Evolutionary conservation across 2,113 vertebrate species (phyloP).

Genomic region (Sebastes fasciatus): DNA sequence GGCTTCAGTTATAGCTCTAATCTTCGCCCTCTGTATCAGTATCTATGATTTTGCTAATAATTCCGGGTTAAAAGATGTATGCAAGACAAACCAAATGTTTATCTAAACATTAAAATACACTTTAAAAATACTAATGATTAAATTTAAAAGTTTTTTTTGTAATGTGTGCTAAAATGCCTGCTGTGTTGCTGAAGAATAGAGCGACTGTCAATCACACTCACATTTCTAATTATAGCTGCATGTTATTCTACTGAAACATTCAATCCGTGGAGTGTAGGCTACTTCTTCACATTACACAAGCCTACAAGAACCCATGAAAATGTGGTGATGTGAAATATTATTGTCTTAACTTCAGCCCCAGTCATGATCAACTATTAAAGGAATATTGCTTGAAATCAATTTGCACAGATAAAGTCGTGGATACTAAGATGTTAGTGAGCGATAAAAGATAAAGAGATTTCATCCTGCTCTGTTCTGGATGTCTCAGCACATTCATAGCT

Average conservation of each 20-base stretch:
- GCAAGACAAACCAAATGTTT: neutral
- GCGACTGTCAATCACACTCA: neutral
- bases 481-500: neutral
- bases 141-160: neutral
- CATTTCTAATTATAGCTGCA: neutral
- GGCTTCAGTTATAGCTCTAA: too few species aligned
- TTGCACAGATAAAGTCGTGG: neutral
- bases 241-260: neutral
- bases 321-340: neutral
- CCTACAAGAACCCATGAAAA: neutral
- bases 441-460: neutral
- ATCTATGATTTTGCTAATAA: too few species aligned
- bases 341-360: neutral
- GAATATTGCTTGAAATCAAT: neutral
- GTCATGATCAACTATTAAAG: neutral
- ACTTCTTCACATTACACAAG: neutral
- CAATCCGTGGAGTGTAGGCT: neutral
- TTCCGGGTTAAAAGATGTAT: neutral
- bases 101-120: neutral
- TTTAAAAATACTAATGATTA: too few species aligned
- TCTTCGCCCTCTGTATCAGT: too few species aligned
- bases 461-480: neutral
- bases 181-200: neutral
- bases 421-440: neutral
- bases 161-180: neutral